Conservation (phyloP, 2,888 invertebrate species). For the Lepidochitona cinerea region DNA sequence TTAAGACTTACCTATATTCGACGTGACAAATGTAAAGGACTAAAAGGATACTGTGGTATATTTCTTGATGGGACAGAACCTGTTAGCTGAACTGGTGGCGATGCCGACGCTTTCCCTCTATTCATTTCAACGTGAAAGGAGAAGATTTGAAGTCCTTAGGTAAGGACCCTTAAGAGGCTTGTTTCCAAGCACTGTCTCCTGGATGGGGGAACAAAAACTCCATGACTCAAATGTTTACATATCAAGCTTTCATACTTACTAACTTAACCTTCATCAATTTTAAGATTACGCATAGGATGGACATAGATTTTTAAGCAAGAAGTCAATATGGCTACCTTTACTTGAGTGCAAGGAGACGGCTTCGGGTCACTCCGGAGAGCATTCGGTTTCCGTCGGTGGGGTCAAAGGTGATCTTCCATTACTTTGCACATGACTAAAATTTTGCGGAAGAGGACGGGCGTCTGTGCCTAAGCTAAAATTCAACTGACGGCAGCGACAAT, state of each 20-base stretch:
- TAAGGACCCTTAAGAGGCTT: constrained; percentile 60
- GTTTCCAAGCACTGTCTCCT: constrained; percentile 68
- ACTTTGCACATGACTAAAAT: not conserved
- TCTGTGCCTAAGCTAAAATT: too few species aligned
- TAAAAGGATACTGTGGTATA: constrained; percentile 45
- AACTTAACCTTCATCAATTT: constrained; percentile 4
- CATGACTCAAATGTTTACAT: constrained; percentile 18
- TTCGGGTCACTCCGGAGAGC: constrained; percentile 57
- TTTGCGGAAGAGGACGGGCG: too few species aligned
- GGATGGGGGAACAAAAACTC: constrained; percentile 42
- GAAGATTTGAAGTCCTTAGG: constrained; percentile 50
- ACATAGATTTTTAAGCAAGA: constrained; percentile 44
- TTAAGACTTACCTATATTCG: not conserved
- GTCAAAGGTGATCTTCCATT: constrained; percentile 11
- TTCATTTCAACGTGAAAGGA: constrained; percentile 62
- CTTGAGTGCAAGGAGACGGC: constrained; percentile 64
- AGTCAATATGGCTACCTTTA: constrained; percentile 61
- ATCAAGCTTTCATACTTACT: constrained; percentile 35
- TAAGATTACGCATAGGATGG: constrained; percentile 42
- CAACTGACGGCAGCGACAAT: too few species aligned
- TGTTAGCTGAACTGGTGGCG: constrained; percentile 55
- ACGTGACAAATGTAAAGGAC: not conserved
- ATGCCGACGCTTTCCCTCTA: constrained; percentile 57
- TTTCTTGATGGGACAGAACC: constrained; percentile 49
- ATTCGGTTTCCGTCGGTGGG: constrained; percentile 41